phyloP scores from a whole-genome alignment of 2,888 invertebrate genomes.

The Pyrocoelia pectoralis region DNA sequence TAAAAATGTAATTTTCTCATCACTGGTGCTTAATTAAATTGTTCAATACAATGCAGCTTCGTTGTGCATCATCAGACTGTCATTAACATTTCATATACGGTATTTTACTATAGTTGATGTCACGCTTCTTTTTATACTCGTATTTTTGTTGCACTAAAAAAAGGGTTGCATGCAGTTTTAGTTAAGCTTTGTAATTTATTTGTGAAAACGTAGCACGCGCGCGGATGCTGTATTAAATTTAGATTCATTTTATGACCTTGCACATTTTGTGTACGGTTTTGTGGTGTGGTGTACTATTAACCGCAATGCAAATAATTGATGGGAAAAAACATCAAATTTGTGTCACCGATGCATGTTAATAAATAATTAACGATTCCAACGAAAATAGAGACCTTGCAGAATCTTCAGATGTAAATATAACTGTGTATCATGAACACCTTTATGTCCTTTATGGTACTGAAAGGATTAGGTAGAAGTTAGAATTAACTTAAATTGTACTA shows the following conservation, averaged over 20 bases:
- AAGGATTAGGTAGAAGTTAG: too few relatives aligned
- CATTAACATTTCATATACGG: slow-evolving; percentile 28
- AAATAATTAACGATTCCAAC: too few relatives aligned
- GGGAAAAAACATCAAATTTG: too few relatives aligned
- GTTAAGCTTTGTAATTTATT: neutral
- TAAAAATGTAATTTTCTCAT: slow-evolving; percentile 44
- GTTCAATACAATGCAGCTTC: slow-evolving; percentile 39
- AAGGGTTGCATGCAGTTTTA: neutral
- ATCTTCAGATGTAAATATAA: too few relatives aligned
- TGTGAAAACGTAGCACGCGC: neutral
- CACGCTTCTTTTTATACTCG: slow-evolving; percentile 8
- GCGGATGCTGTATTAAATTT: slow-evolving; percentile 14
- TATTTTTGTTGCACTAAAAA: neutral
- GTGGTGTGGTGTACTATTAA: neutral
- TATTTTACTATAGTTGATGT: slow-evolving; percentile 11
- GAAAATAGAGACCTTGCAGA: too few relatives aligned
- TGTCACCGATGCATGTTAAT: too few relatives aligned
- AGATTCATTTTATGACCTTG: slow-evolving; percentile 12
- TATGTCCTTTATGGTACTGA: too few relatives aligned
- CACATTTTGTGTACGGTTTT: neutral
- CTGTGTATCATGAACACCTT: too few relatives aligned
- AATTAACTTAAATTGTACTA: too few relatives aligned
- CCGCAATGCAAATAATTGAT: neutral
- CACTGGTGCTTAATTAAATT: slow-evolving; percentile 44
- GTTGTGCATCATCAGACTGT: slow-evolving; percentile 35